Evolutionary conservation across 2,888 invertebrate species (phyloP).

Genomic region (Habroteleia sp.): DNA sequence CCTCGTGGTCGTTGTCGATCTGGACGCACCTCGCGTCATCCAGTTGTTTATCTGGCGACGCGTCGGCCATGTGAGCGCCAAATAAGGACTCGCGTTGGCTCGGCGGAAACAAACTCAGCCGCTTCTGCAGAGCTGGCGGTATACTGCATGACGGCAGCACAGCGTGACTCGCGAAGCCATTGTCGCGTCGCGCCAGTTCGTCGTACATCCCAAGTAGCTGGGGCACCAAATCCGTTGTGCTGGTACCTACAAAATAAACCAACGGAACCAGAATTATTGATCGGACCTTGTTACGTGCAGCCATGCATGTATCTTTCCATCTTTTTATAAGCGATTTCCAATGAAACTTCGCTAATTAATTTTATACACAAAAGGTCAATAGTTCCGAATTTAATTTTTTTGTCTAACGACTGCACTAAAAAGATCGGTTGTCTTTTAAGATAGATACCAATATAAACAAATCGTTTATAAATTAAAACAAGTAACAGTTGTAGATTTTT

Average conservation of each 20-base stretch:
- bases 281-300: too few species aligned
- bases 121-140: constrained; percentile 75
- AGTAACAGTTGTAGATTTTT: too few species aligned
- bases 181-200: constrained; percentile 83
- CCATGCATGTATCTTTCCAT: too few species aligned
- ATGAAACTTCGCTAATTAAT: too few species aligned
- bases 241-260: constrained; percentile 85
- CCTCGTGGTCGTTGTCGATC: constrained; percentile 57
- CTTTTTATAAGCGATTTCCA: too few species aligned
- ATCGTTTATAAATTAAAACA: too few species aligned
- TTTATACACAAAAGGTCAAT: too few species aligned
- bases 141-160: constrained; percentile 71
- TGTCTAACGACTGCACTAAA: too few species aligned
- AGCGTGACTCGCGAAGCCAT: constrained; percentile 69
- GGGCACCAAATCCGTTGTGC: constrained; percentile 90
- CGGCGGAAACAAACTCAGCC: constrained; percentile 74
- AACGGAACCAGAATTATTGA: neutral
- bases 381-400: too few species aligned
- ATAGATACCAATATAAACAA: too few species aligned
- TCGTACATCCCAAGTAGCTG: constrained; percentile 93
- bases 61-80: constrained; percentile 65
- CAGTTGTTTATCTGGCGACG: constrained; percentile 42
- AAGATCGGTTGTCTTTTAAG: too few species aligned
- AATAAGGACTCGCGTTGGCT: constrained; percentile 75
- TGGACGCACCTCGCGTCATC: constrained; percentile 8